Evolutionary conservation across 2,888 invertebrate genomes (phyloP), one percentile per base, ranked within the genome.

Genomic region (Neoscelio sp.): DNA sequence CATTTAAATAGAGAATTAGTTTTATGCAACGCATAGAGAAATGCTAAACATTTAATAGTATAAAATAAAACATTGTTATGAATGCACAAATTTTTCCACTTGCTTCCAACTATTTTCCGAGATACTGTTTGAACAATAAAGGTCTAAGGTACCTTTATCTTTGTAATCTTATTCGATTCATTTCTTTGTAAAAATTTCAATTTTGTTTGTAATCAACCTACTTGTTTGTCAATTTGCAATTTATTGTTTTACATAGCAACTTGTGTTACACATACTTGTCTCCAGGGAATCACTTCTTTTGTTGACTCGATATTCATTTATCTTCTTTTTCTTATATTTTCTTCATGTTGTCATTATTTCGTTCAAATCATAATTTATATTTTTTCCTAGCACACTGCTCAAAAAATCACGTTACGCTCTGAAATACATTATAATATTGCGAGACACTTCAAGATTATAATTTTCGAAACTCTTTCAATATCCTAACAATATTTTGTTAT

Each of bases 131-230:
- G n/a, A n/a, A n/a, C n/a, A n/a, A 23, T 44, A 18, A 33, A 8
- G 33, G 18, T 35, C 33, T 15, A n/a, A n/a, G n/a, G n/a, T 33
- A 33, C 42, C 52, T 46, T 71, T 71, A 46, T 38, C 62, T 54
- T 28, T 15, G 46, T 35, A n/a, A 23, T 30, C 40, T 60, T 44
- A 73, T 30, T 56, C 56, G 35, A 48, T 73, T 52, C 56, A 64
- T 73, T 73, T 64, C 64, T 64, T 64, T 73, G 48, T 73, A 64
- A 64, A 64, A 33, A 56, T 73, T 73, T 46, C 73, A 64, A 73
- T 73, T 73, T 56, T 6, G 44, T 56, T 73, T 62, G 38, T 70
- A 42, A 26, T 42, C 26, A 71, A 46, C 23, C 20, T 13, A 30
- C 64, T 73, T 64, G 23, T 67, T 70, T 33, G 52, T 52, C 58